Evolutionary conservation across 2,797 vertebrate genomes (phyloP), one percentile per base, ranked within the genome.

Genomic region (Ambastaia sidthimunki): DNA sequence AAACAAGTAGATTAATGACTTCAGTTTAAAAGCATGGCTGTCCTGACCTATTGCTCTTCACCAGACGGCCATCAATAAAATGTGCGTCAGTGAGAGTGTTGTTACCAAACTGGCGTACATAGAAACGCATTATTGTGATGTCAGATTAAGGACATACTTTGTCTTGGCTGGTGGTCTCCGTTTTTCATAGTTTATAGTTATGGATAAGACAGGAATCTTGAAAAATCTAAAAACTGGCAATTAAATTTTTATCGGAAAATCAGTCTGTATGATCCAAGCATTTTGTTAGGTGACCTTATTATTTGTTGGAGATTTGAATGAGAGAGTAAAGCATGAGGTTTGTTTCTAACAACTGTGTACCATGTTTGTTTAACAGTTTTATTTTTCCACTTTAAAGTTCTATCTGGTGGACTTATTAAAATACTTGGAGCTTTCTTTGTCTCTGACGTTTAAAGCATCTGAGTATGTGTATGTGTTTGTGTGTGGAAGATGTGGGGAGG

Each of bases 11-110:
- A 86, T 86, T 87, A 86, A 85, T 85, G 80, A 82, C 78, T 83
- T 76, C 80, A 83, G 81, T 82, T 86, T 85, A 84, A 87, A 86
- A 85, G 80, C 82, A 87, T 79, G 83, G 75, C 77, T 82, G 82
- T 85, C 85, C 76, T 86, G 83, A 80, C 74, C 83, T 80, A 85
- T 82, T 80, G 80, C 83, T 76, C 78, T 72, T 79, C 79, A 76
- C 23, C 19, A 74, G 76, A 83, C 76, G 72, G 69, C 55, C 81
- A 83, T 86, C 85, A 82, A 83, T 86, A 85, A 83, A 84, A 76
- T 66, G 63, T 47, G 76, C 66, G 67, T 71, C 71, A 57, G 48
- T 71, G 70, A 74, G 71, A 79, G 76, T 71, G 77, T 44, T 60
- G 70, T 63, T 74, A 54, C 70, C 70, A 80, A 80, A 73, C 78